Base-by-base conservation (phyloP, 2,113 vertebrate species). In the Coracopsis vasa region DNA sequence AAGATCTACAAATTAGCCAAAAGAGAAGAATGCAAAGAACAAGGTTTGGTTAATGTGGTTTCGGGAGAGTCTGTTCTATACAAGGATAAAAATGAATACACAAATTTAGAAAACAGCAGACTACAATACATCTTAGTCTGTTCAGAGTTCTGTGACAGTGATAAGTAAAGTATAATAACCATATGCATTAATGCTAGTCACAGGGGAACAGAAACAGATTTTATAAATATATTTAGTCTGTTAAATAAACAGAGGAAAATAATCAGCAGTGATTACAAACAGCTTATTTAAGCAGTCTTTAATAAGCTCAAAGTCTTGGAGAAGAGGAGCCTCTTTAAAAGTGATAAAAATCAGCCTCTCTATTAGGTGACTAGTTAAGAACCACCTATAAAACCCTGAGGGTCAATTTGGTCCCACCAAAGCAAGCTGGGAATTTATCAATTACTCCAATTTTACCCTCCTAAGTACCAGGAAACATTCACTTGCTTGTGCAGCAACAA, bases 251-350 rank as follows among this genome's bases (percentile, higher is more conserved):
- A 91, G 81, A 92, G 47, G 42, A 39, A 96, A 93, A 91, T 77
- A 94, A 95, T 91, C 79, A 95, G 62, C 72, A 81, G 47, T 84
- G 77, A 96, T 96, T 96, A 93, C 81, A 94, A 95, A 85, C 56
- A 93, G 29, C 28, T 96, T 96, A 81, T 86, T 93, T 93, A 93
- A 93, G 44, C 44, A 90, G 56, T 29, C 75, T 83, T 94, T 67
- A 96, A 90, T 83, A 96, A 92, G 77, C 47, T 93, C 71, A 83
- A 54, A 41, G 29, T 24, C 42, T 88, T 66, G 31, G 39, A 86
- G 31, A 94, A 82, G 37, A 48, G 27, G 83, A 90, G 39, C 35
- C 56, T 80, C 51, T 91, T 73, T 44, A 48, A 51, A 89, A 69
- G 33, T 41, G 35, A 77, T 74, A 74, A 78, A 88, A 93, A 78